A percentile compares a stretch with the other conserved stretches of the same genome.
Conservation (phyloP, 92 coral and sea anemone genomes). For the Phenganax marumi region DNA sequence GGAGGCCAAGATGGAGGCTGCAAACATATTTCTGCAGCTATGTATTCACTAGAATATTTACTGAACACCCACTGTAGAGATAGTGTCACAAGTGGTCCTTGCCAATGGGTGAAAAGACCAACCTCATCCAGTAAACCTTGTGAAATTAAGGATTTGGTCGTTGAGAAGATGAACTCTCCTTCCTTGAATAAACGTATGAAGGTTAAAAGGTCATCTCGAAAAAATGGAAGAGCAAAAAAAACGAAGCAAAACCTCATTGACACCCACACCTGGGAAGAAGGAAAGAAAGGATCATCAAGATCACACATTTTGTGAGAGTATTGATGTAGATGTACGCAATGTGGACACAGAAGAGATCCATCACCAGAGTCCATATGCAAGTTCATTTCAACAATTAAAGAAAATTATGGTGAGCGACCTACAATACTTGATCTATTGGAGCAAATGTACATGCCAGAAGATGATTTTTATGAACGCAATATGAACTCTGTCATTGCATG, state of each 20-base stretch:
- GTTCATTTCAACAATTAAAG: background rate
- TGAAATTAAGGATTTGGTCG: constrained; percentile 41
- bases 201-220: too few species aligned
- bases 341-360: background rate
- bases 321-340: background rate
- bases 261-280: background rate
- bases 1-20: constrained; percentile 66
- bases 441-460: background rate
- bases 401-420: background rate
- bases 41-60: constrained; percentile 50
- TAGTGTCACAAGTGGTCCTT: constrained; percentile 62
- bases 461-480: too few species aligned
- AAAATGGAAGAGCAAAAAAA: too few species aligned
- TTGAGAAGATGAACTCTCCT: constrained; percentile 23
- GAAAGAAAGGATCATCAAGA: background rate
- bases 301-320: background rate
- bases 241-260: too few species aligned
- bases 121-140: constrained; percentile 42
- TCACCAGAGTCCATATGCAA: background rate
- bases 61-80: constrained; percentile 36
- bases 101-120: constrained; percentile 50
- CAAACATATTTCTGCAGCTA: constrained; percentile 66
- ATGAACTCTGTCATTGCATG: too few species aligned
- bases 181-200: background rate
- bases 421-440: background rate